These are phyloP conservation scores for Eurosta solidaginis DNA, from an alignment of 1,140 invertebrate species.

Conservation along the genomic window DNA sequence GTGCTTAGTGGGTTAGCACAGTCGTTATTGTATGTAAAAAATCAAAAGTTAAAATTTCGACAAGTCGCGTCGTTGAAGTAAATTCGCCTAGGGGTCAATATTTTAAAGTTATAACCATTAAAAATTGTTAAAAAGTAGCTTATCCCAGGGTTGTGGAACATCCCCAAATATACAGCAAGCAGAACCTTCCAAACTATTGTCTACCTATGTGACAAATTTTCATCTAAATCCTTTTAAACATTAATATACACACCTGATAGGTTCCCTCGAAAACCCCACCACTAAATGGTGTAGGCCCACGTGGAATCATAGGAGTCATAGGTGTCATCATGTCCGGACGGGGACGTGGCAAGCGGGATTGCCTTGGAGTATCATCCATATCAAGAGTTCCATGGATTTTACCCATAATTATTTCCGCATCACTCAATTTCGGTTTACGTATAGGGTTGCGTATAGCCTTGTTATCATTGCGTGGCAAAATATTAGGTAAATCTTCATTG, in stretches of 20 bases:
- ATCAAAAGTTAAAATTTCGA: no score
- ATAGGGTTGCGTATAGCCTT: conserved; percentile 24
- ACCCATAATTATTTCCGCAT: conserved; percentile 57
- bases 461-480: conserved; percentile 47
- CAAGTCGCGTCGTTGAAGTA: no score
- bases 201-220: no score
- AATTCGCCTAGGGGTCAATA: no score
- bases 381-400: conserved; percentile 53
- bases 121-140: no score
- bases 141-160: no score
- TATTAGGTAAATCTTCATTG: conserved; percentile 34
- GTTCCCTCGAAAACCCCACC: conserved; percentile 55
- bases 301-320: conserved; percentile 51
- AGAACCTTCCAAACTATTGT: no score
- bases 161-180: no score
- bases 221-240: not conserved
- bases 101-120: no score
- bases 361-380: conserved; percentile 40
- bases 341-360: conserved; percentile 33
- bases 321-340: conserved; percentile 51
- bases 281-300: conserved; percentile 43
- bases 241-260: conserved; percentile 43
- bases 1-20: no score
- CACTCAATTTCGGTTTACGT: conserved; percentile 41
- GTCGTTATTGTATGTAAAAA: no score